These are phyloP conservation scores for Drosophila pachea DNA, from an alignment of 1,140 invertebrate species.

Conservation along the genomic window DNA sequence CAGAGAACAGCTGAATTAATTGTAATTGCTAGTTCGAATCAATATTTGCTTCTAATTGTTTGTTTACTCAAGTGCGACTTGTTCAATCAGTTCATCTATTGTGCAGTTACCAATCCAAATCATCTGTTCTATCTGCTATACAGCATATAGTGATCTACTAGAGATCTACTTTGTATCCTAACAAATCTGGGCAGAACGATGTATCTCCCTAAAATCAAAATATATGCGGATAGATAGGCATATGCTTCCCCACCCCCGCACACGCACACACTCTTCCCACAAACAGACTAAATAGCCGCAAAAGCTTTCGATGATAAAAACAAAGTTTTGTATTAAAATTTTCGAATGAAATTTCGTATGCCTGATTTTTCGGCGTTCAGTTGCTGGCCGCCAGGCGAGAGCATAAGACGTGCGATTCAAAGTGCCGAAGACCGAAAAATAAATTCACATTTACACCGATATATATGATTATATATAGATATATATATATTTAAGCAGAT, in stretches of 20 bases:
- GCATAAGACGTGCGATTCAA: slow-evolving; percentile 59
- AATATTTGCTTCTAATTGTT: too few relatives aligned
- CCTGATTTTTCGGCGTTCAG: slow-evolving; percentile 31
- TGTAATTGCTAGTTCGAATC: too few relatives aligned
- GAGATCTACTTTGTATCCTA: too few relatives aligned
- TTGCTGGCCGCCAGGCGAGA: slow-evolving; percentile 56
- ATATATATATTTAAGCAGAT: slow-evolving; percentile 30
- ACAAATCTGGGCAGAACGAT: too few relatives aligned
- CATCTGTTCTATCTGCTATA: too few relatives aligned
- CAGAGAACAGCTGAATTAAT: too few relatives aligned
- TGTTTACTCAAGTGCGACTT: too few relatives aligned
- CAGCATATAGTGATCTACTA: too few relatives aligned
- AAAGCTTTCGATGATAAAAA: slow-evolving; percentile 63
- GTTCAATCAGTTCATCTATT: too few relatives aligned
- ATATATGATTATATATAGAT: slow-evolving; percentile 22
- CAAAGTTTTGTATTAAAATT: slow-evolving; percentile 52
- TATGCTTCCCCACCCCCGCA: not conserved
- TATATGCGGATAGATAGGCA: too few relatives aligned
- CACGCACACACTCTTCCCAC: slow-evolving; percentile 2
- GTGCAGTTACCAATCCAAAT: too few relatives aligned
- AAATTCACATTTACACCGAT: slow-evolving; percentile 5
- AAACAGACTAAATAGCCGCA: slow-evolving; percentile 62
- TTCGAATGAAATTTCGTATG: slow-evolving; percentile 51
- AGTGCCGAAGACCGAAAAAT: not conserved
- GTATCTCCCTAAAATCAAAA: too few relatives aligned